Conservation (phyloP, 2,113 vertebrate genomes). For the Polypterus senegalus region DNA sequence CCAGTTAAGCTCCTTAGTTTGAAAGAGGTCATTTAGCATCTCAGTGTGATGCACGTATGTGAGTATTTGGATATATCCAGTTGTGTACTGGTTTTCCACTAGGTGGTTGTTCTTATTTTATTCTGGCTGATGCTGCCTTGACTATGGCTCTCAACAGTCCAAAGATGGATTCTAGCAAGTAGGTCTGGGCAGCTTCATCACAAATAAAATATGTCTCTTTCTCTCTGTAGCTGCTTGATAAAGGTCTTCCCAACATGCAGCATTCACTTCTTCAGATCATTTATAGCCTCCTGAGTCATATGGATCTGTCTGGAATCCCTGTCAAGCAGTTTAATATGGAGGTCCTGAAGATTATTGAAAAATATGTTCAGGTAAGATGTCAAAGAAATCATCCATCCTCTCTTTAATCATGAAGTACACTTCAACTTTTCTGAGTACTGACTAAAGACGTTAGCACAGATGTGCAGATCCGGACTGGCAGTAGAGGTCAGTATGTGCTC, state of each 20-base stretch:
- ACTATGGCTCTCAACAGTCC: too few species aligned
- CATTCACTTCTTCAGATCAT: conserved; percentile 93
- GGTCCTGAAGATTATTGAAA: conserved; percentile 92
- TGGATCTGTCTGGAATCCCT: conserved; percentile 82
- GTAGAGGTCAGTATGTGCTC: background rate
- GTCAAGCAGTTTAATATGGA: conserved; percentile 90
- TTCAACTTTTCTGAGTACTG: background rate
- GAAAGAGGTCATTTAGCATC: too few species aligned
- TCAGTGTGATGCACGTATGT: too few species aligned
- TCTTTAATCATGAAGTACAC: too few species aligned
- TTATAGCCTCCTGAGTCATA: conserved; percentile 88
- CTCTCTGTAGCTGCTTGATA: conserved; percentile 71
- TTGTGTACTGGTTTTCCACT: too few species aligned
- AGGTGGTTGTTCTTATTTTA: too few species aligned
- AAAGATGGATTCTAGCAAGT: too few species aligned
- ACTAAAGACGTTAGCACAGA: background rate
- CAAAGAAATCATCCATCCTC: too few species aligned
- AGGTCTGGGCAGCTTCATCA: too few species aligned
- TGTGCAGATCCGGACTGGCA: background rate
- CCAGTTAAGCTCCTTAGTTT: too few species aligned
- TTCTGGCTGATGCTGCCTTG: too few species aligned
- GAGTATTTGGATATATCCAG: too few species aligned
- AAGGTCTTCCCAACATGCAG: conserved; percentile 90
- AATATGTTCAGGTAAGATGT: conserved; percentile 81
- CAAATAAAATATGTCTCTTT: conserved; percentile 3